Evolutionary conservation across 1,140 invertebrate genomes (phyloP).

Genomic region (Tyrophagus putrescentiae): DNA sequence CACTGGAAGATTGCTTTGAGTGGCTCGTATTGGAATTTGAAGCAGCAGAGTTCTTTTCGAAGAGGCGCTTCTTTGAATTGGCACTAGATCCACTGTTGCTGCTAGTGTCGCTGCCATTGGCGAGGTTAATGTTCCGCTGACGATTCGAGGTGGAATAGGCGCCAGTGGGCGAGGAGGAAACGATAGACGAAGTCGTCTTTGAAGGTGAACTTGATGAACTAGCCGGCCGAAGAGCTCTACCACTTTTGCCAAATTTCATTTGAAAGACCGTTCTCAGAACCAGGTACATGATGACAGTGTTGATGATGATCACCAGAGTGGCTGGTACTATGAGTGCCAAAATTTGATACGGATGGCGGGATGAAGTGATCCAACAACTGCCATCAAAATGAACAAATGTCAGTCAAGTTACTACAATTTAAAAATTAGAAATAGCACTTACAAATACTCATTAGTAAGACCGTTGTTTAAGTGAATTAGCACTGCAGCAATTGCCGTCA

Average conservation of each 20-base stretch:
- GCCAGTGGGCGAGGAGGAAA: neutral
- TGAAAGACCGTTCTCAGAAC: neutral
- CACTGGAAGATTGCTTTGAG: neutral
- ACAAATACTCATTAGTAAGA: constrained; percentile 19
- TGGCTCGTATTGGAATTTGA: neutral
- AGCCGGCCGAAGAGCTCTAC: neutral
- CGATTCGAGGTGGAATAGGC: neutral
- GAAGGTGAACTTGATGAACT: too few relatives aligned
- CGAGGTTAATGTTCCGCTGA: neutral
- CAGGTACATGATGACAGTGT: constrained; percentile 11
- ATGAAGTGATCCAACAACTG: constrained; percentile 23
- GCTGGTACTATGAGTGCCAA: constrained; percentile 16
- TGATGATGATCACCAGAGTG: constrained; percentile 3
- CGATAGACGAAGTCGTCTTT: neutral
- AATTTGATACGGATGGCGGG: constrained; percentile 2
- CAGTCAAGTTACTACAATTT: neutral
- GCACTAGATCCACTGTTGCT: neutral
- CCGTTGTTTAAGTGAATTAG: neutral
- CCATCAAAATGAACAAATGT: constrained; percentile 5
- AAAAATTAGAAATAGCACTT: constrained; percentile 13
- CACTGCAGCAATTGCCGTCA: neutral
- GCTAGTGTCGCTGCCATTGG: neutral
- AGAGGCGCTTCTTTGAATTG: neutral
- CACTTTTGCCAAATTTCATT: constrained; percentile 3
- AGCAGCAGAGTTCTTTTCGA: neutral